These are phyloP conservation scores for Sebastes matsubarae DNA, from an alignment of 2,797 vertebrate genomes.

Conservation along the genomic window DNA sequence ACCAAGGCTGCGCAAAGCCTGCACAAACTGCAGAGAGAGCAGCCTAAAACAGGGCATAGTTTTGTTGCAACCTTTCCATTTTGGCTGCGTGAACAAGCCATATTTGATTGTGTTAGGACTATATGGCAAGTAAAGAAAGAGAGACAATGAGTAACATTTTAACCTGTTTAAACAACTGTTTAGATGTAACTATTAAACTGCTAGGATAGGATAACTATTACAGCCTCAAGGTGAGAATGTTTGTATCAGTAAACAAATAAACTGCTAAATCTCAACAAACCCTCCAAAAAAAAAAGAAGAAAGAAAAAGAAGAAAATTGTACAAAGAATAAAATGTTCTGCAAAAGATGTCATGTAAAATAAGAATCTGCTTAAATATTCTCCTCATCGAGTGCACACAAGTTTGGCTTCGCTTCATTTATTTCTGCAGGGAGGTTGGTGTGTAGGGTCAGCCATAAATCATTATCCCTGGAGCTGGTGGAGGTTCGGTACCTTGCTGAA, in stretches of 20 bases:
- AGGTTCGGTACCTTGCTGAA: constrained; percentile 9
- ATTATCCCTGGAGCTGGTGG: neutral
- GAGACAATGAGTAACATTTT: neutral
- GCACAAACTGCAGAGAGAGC: neutral
- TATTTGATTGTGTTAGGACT: neutral
- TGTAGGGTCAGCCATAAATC: neutral
- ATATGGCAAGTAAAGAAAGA: neutral
- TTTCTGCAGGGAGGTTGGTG: neutral
- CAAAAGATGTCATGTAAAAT: neutral
- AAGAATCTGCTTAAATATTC: neutral
- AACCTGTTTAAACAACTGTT: too few relatives aligned
- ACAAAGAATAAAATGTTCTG: neutral
- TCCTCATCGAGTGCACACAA: neutral
- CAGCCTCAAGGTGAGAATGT: neutral
- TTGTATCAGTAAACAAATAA: neutral
- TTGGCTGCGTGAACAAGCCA: neutral
- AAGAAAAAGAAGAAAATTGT: neutral
- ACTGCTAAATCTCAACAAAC: neutral
- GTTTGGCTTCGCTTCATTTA: neutral
- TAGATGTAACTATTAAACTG: too few relatives aligned
- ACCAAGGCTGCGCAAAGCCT: neutral
- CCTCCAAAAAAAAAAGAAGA: neutral
- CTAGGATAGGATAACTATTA: neutral
- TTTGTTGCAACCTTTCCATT: neutral
- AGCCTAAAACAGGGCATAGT: neutral